phyloP scores from a whole-genome alignment of 2,888 invertebrate genomes.

The Hemaris fuciformis region DNA sequence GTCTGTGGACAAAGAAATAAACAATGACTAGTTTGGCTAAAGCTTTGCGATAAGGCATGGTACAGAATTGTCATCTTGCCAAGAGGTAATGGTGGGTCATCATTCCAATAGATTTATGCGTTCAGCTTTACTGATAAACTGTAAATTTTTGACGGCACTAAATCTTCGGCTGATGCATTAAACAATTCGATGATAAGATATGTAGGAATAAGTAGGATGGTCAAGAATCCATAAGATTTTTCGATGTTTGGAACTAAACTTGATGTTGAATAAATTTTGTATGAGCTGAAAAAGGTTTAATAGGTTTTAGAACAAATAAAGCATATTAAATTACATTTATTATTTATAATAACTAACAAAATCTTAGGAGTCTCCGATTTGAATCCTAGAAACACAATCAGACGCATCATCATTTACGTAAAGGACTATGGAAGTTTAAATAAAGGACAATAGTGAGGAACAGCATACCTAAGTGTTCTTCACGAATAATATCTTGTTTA shows the following conservation, averaged over 20 bases:
- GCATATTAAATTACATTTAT: too few relatives aligned
- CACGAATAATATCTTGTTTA: too few relatives aligned
- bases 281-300: too few relatives aligned
- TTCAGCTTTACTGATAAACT: conserved; percentile 7
- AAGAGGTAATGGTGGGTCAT: conserved; percentile 10
- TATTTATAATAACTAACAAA: too few relatives aligned
- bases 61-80: conserved; percentile 11
- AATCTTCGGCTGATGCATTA: neutral
- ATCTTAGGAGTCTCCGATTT: too few relatives aligned
- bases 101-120: conserved; percentile 13
- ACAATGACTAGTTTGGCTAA: neutral
- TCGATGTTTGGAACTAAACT: neutral
- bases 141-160: conserved; percentile 10
- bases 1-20: neutral
- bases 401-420: too few relatives aligned
- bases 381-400: too few relatives aligned
- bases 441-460: too few relatives aligned
- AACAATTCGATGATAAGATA: neutral
- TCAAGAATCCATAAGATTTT: neutral
- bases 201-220: neutral
- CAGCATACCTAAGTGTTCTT: too few relatives aligned
- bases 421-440: too few relatives aligned
- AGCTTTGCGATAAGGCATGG: conserved; percentile 6
- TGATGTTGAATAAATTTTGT: too few relatives aligned
- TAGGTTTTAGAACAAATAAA: too few relatives aligned